A percentile compares a stretch with the other conserved stretches of the same genome.
Conservation (phyloP, 2,113 vertebrate species). For the Microtus richardsoni region DNA sequence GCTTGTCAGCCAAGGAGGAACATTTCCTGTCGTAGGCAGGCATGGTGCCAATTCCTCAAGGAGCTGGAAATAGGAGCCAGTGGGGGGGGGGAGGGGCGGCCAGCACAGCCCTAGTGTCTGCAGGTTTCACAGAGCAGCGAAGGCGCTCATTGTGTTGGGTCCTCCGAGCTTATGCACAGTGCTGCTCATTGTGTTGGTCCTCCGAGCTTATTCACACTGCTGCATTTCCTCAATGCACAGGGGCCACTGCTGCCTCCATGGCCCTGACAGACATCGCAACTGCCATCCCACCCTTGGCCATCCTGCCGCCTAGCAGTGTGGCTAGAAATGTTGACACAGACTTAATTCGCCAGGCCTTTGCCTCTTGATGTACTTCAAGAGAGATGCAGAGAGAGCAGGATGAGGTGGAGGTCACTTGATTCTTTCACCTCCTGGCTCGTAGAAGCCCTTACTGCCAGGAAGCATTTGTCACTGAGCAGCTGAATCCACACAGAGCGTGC, state of each 20-base stretch:
- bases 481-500: not conserved
- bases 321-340: not conserved
- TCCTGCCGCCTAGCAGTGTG: not conserved
- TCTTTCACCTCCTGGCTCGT: not conserved
- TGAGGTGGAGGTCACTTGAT: fast-evolving
- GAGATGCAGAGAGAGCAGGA: not conserved
- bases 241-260: not conserved
- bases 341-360: not conserved
- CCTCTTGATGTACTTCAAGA: not conserved
- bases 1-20: conserved; percentile 61
- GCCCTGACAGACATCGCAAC: not conserved
- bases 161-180: not conserved
- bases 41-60: conserved; percentile 66
- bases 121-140: not conserved
- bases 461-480: conserved; percentile 11
- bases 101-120: conserved; percentile 28
- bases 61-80: conserved; percentile 67
- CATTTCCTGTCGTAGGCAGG: conserved; percentile 68
- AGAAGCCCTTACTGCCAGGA: not conserved
- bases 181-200: conserved; percentile 6
- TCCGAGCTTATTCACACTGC: not conserved
- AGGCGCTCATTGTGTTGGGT: conserved; percentile 21
- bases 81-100: not conserved
- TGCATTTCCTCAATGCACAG: conserved; percentile 15
- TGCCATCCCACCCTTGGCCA: not conserved